Conservation (phyloP, 2,113 vertebrate species). For the Scomber colias region DNA sequence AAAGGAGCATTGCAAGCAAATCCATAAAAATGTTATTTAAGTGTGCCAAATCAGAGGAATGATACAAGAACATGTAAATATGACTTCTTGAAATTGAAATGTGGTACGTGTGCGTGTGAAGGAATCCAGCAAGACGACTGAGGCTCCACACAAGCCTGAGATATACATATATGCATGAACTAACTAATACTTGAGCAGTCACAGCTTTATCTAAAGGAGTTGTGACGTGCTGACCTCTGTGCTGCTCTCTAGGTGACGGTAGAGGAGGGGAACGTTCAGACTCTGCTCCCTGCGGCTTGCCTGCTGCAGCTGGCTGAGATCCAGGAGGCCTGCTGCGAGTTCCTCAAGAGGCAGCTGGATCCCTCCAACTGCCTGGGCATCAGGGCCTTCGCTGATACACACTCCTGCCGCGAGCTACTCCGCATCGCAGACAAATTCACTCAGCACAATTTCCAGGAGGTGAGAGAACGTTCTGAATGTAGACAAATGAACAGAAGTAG, state of each 20-base stretch:
- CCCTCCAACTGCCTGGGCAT: slow-evolving; percentile 99
- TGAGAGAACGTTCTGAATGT: slow-evolving; percentile 24
- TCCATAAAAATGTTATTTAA: too few relatives aligned
- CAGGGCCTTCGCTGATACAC: slow-evolving; percentile 97
- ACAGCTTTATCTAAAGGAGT: neutral
- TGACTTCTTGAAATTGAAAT: too few relatives aligned
- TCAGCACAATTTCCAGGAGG: slow-evolving; percentile 99
- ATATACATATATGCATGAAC: too few relatives aligned
- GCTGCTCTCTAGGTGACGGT: slow-evolving; percentile 88
- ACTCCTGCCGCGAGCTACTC: slow-evolving; percentile 96
- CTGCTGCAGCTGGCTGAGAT: slow-evolving; percentile 98
- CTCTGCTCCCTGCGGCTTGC: slow-evolving; percentile 95
- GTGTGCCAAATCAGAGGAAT: too few relatives aligned
- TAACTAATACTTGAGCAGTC: neutral
- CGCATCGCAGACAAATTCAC: slow-evolving; percentile 99
- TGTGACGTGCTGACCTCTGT: neutral
- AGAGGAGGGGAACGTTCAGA: slow-evolving; percentile 98
- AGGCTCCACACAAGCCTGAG: too few relatives aligned
- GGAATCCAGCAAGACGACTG: neutral
- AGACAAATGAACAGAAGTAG: too few relatives aligned
- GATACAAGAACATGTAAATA: too few relatives aligned
- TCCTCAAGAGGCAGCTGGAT: slow-evolving; percentile 97
- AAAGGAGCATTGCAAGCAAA: too few relatives aligned
- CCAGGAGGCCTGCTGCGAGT: slow-evolving; percentile 98
- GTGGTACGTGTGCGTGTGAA: neutral